phyloP scores from a whole-genome alignment of 2,113 vertebrate genomes.

The Nothocercus julius region DNA sequence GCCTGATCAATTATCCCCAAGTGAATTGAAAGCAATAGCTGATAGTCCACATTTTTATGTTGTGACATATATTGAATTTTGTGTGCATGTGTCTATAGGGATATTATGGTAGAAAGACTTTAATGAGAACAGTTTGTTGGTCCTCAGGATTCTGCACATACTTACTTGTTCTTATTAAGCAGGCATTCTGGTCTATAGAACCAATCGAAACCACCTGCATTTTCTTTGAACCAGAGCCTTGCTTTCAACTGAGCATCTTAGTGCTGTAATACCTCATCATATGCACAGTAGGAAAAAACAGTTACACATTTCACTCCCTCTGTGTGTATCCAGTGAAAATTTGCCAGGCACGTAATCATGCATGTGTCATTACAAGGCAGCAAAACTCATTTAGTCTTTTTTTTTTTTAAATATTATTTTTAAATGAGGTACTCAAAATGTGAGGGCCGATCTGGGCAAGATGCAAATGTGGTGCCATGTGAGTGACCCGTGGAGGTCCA shows the following conservation, averaged over 20 bases:
- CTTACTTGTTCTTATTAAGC: slow-evolving; percentile 60
- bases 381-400: neutral
- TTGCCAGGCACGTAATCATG: slow-evolving; percentile 58
- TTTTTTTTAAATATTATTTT: neutral
- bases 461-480: accelerated
- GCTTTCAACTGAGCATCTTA: slow-evolving; percentile 47
- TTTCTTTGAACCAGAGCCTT: slow-evolving; percentile 60
- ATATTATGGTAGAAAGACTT: slow-evolving; percentile 20
- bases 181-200: slow-evolving; percentile 37
- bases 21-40: slow-evolving; percentile 13
- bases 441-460: neutral
- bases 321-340: slow-evolving; percentile 33
- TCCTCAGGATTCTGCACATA: slow-evolving; percentile 48
- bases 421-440: neutral
- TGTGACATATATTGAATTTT: slow-evolving; percentile 56
- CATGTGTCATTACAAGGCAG: slow-evolving; percentile 31
- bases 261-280: slow-evolving; percentile 62
- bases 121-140: slow-evolving; percentile 64
- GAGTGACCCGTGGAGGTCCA: accelerated
- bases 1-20: slow-evolving; percentile 5
- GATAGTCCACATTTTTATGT: slow-evolving; percentile 40
- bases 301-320: slow-evolving; percentile 54
- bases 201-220: slow-evolving; percentile 64
- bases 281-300: slow-evolving; percentile 58
- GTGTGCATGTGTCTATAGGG: slow-evolving; percentile 28